Conservation (phyloP, 2,113 vertebrate species). For the Crotalus helleri region DNA sequence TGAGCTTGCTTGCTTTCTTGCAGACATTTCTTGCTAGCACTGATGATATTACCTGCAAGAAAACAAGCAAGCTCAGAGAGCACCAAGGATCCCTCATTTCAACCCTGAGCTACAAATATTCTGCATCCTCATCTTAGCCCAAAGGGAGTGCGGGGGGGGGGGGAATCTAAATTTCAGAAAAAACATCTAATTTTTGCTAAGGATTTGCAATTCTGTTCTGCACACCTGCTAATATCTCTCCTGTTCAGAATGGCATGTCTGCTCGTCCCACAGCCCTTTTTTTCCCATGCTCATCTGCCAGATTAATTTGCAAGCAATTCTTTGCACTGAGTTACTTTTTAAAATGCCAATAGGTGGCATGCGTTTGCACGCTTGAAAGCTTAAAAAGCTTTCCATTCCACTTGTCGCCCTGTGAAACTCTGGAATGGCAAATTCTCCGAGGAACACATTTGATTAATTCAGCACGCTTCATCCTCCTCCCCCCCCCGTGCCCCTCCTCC, state of each 20-base stretch:
- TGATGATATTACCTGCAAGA: too few relatives aligned
- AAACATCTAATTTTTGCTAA: background rate
- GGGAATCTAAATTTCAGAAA: background rate
- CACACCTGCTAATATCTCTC: background rate
- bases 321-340: background rate
- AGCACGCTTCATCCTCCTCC: background rate
- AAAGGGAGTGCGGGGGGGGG: too few relatives aligned
- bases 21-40: too few relatives aligned
- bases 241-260: background rate
- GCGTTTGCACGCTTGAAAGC: background rate
- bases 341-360: conserved; percentile 47
- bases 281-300: background rate
- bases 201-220: background rate
- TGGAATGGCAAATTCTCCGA: conserved; percentile 16
- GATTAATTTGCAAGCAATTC: background rate
- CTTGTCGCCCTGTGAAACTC: background rate
- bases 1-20: too few relatives aligned
- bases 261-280: background rate
- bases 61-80: too few relatives aligned
- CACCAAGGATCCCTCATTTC: too few relatives aligned
- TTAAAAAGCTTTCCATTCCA: conserved; percentile 1
- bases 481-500: background rate
- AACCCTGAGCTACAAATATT: too few relatives aligned
- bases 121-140: background rate
- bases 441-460: conserved; percentile 37